Conservation (phyloP, 1,140 invertebrate species). For the Ceratosolen fusciceps region DNA sequence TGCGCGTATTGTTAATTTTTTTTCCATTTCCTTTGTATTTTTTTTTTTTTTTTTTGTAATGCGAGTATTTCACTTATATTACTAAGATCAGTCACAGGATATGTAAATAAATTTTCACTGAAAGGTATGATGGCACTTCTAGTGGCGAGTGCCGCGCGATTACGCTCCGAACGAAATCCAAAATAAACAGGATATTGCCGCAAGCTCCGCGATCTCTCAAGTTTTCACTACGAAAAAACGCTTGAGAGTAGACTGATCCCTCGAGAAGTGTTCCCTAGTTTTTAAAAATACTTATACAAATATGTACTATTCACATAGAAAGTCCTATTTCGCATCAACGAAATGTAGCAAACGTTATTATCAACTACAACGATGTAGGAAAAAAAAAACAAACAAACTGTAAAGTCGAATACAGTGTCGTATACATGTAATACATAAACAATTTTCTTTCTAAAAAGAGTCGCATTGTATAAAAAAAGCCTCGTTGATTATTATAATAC, state of each 20-base stretch:
- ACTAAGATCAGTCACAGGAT: constrained; percentile 32
- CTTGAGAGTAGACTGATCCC: constrained; percentile 17
- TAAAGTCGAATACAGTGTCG: constrained; percentile 36
- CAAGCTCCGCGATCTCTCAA: neutral
- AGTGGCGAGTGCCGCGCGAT: neutral
- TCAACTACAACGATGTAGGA: constrained; percentile 42
- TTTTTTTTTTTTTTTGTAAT: constrained; percentile 21
- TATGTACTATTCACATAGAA: constrained; percentile 38
- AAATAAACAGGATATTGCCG: neutral
- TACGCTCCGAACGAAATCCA: neutral
- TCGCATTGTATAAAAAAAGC: constrained; percentile 33
- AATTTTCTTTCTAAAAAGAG: constrained; percentile 31
- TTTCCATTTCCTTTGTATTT: too few species aligned
- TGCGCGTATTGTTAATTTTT: constrained; percentile 6
- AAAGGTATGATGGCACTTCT: constrained; percentile 12
- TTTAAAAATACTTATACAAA: constrained; percentile 21
- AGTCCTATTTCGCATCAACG: constrained; percentile 44
- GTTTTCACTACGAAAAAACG: neutral
- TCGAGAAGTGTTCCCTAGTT: constrained; percentile 14
- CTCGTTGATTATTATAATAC: constrained; percentile 37
- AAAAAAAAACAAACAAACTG: constrained; percentile 45
- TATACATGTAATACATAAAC: constrained; percentile 31
- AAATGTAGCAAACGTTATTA: constrained; percentile 42
- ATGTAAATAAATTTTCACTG: constrained; percentile 27
- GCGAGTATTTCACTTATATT: constrained; percentile 21